Base-by-base conservation (phyloP, 2,888 invertebrate species). In the Ormyrus thymus region DNA sequence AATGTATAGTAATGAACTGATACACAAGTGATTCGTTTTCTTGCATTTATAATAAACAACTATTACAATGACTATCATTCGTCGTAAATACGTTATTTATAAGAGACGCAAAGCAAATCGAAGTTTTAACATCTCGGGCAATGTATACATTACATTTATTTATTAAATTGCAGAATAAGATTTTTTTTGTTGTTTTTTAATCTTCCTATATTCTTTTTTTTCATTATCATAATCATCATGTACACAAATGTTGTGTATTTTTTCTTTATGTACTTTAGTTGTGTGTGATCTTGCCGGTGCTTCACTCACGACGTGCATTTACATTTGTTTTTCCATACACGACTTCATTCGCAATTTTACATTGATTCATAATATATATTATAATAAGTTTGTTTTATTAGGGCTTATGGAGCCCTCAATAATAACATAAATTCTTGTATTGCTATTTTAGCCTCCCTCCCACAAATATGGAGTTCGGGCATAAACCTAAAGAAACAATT, bases 1-100 rank as follows among this genome's bases (percentile, higher is more conserved):
- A 89, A 88, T 89, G 86, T 86, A 87, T 72, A 78, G 85, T 85
- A 87, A 88, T 87, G 84, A 86, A 86, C 85, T 86, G 86, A 87
- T 87, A 89, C 87, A 89, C 85, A 87, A 88, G 85, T 87, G 85
- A 84, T 85, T 86, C 84, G 82, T 86, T 86, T 84, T 83, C 65
- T 78, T 68, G 79, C 79, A 86, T 86, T 84, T 84, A 86, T 88
- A 88, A 85, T 88, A 88, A 88, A 88, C 86, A 87, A 86, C 87
- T 87, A 87, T 86, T 86, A 85, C 77, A 78, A 86, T 88, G 84
- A 85, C 85, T 86, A 86, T 87, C 73, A 83, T 86, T 87, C 84
- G 86, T 84, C 83, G 82, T 86, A 86, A 87, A 87, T 87, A 85
- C 83, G 83, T 84, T 72, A 85, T 84, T 84, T 84, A 82, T 86